Percentiles rank a stretch among this genome's conserved stretches.
Evolutionary conservation across 2,888 invertebrate species (phyloP).

Genomic region (Rhagonycha lutea): DNA sequence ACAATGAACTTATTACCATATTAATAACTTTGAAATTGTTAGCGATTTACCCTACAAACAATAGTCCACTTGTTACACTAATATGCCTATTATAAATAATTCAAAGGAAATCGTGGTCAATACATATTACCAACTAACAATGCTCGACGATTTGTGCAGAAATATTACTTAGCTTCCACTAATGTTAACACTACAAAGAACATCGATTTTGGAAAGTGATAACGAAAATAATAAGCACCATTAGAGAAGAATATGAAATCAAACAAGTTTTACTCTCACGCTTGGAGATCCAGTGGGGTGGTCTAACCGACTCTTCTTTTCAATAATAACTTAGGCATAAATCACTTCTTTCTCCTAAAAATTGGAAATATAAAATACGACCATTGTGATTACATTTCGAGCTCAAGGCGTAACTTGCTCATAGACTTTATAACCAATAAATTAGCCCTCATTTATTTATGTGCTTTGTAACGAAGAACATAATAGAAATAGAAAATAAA

Average conservation of each 20-base stretch:
- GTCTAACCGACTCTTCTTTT: neutral
- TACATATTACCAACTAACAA: constrained; percentile 8
- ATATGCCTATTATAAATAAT: constrained; percentile 30
- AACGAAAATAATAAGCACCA: neutral
- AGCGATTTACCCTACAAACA: constrained; percentile 32
- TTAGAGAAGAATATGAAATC: neutral
- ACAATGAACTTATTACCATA: constrained; percentile 38
- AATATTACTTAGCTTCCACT: neutral
- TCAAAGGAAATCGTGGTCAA: constrained; percentile 25
- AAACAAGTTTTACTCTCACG: neutral
- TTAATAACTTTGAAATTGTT: constrained; percentile 36
- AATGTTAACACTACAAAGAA: neutral
- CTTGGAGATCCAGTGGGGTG: neutral
- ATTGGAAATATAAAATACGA: neutral
- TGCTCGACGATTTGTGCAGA: neutral
- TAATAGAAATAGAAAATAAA: neutral
- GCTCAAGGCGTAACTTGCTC: neutral
- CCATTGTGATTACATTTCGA: neutral
- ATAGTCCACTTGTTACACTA: constrained; percentile 32
- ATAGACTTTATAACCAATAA: neutral
- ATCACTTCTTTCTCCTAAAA: neutral
- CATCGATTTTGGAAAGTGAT: neutral
- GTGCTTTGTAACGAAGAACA: neutral
- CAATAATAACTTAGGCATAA: neutral
- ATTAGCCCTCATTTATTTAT: neutral